Evolutionary conservation across 23 tunicate species (phyloP).

Genomic region (Oikopleura dioica): DNA sequence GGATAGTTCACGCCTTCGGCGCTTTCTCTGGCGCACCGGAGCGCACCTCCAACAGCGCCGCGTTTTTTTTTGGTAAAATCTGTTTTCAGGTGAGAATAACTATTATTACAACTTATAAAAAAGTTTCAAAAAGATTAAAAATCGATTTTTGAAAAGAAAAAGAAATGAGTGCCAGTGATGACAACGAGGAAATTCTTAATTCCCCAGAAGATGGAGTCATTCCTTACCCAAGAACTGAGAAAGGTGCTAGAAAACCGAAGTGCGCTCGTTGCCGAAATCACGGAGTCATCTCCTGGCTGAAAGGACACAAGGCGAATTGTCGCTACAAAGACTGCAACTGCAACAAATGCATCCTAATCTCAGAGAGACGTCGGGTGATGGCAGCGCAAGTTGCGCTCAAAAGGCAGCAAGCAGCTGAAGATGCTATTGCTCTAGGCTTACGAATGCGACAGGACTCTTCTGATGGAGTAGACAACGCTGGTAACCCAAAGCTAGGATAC

Average conservation of each 20-base stretch:
- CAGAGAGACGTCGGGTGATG: conserved; percentile 76
- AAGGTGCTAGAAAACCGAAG: conserved; percentile 78
- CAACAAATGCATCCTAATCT: conserved; percentile 54
- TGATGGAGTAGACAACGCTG: too few relatives aligned
- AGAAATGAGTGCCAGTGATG: too few relatives aligned
- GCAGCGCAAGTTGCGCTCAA: conserved; percentile 98
- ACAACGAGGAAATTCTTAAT: too few relatives aligned
- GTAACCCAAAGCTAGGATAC: conserved; percentile 14
- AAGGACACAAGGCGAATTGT: conserved; percentile 74
- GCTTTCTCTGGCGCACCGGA: too few relatives aligned
- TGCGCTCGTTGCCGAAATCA: conserved; percentile 91
- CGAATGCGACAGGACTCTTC: conserved; percentile 18
- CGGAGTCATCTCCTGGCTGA: conserved; percentile 81
- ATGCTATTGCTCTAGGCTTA: conserved; percentile 79
- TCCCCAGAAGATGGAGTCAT: conserved; percentile 42
- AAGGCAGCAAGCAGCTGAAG: conserved; percentile 95
- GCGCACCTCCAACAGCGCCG: too few relatives aligned
- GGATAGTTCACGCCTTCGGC: too few relatives aligned
- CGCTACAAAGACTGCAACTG: conserved; percentile 61
- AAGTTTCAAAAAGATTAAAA: too few relatives aligned
- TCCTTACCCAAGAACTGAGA: conserved; percentile 66
- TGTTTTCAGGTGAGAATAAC: too few relatives aligned
- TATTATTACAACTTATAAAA: too few relatives aligned
- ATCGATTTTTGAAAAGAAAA: too few relatives aligned
- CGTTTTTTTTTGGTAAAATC: too few relatives aligned